phyloP scores from a whole-genome alignment of 2,888 invertebrate genomes.

The Drosophila ustulata region DNA sequence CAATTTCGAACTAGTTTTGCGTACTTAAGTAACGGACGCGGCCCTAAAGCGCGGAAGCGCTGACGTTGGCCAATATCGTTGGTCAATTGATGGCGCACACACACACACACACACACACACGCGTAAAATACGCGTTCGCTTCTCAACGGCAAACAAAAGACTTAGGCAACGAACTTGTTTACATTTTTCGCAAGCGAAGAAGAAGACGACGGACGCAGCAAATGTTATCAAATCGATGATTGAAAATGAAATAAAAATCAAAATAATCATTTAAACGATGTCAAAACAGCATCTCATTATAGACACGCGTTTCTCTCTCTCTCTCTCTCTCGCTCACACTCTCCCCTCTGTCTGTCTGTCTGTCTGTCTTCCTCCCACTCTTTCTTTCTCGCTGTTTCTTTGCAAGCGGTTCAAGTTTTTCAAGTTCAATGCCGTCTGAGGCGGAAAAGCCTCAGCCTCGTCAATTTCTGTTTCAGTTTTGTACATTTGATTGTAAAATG shows the following conservation, averaged over 20 bases:
- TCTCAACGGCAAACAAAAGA: conserved; percentile 67
- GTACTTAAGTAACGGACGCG: conserved; percentile 22
- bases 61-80: conserved; percentile 43
- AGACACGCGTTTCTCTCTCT: conserved; percentile 26
- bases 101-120: conserved; percentile 10
- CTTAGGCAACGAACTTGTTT: conserved; percentile 80
- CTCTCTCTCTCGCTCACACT: not conserved
- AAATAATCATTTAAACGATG: conserved; percentile 51
- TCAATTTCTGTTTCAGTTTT: conserved; percentile 38
- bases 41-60: conserved; percentile 54
- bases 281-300: conserved; percentile 72
- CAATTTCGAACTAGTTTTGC: conserved; percentile 10
- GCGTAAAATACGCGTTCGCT: conserved; percentile 37
- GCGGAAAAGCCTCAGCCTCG: conserved; percentile 67
- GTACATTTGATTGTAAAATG: conserved; percentile 59
- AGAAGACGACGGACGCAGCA: conserved; percentile 7
- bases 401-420: conserved; percentile 60
- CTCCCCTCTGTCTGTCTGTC: not conserved
- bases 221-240: conserved; percentile 71
- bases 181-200: conserved; percentile 71
- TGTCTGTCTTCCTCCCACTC: conserved; percentile 6
- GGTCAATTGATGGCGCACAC: conserved; percentile 60
- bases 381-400: conserved; percentile 1
- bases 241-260: conserved; percentile 31
- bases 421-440: conserved; percentile 78